These are phyloP conservation scores for Sebastes cheni DNA, from an alignment of 2,797 vertebrate species.

Conservation along the genomic window DNA sequence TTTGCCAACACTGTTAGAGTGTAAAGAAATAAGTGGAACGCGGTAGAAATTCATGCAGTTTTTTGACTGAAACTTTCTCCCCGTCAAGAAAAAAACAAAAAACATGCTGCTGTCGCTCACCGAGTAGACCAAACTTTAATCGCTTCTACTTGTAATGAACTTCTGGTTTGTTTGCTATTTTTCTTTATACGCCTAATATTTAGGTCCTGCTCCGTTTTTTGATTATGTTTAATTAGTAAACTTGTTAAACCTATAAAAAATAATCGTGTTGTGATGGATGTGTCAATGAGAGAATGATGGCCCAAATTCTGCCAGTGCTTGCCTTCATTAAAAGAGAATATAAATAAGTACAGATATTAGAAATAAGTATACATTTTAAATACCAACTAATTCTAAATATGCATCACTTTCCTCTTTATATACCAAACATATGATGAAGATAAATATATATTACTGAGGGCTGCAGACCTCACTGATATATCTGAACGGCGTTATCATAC, in stretches of 20 bases:
- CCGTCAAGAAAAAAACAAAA: not conserved
- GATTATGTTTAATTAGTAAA: not conserved
- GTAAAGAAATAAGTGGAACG: not conserved
- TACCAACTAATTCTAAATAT: not conserved
- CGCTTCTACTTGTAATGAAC: not conserved
- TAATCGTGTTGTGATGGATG: not conserved
- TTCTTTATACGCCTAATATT: not conserved
- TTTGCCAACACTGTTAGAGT: conserved; percentile 2
- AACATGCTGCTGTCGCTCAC: not conserved
- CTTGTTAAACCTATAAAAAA: not conserved
- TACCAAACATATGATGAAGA: not conserved
- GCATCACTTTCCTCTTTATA: not conserved
- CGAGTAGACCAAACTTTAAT: not conserved
- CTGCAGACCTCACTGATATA: not conserved
- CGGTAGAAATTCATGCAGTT: not conserved
- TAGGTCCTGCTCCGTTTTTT: not conserved
- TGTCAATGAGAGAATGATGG: not conserved
- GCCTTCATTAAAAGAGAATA: not conserved
- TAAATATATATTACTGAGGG: not conserved
- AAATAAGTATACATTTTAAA: not conserved
- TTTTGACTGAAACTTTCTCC: not conserved
- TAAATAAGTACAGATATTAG: not conserved
- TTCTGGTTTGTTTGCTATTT: not conserved
- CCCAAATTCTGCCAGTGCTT: not conserved
- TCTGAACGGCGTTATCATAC: accelerated